Base-by-base conservation (phyloP, 2,113 vertebrate genomes). In the Panthera tigris region DNA sequence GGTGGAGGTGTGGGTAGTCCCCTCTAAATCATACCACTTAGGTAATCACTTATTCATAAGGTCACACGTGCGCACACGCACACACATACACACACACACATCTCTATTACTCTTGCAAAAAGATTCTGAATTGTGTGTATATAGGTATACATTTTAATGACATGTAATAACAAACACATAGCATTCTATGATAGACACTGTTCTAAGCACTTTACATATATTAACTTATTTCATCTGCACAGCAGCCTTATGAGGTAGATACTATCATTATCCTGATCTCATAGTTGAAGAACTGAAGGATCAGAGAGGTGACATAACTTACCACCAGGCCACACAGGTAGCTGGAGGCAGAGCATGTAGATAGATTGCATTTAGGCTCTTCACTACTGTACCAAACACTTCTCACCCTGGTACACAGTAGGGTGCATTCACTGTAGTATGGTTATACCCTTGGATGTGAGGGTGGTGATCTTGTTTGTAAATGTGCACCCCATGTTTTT, bases 1-100 rank as follows among this genome's bases (percentile, higher is more conserved):
- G 63, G 63, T 92, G 45, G 93, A 96, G 79, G 89, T 96, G 71
- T 97, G 79, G 55, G 79, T 79, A 96, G 83, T 95, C n/a, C 74
- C 52, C 68, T 94, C 86, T 94, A 97, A 97, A 96, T 97, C 94
- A 97, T 78, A 86, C 66, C 82, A 83, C 68, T 93, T 97, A 84
- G 33, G 68, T 89, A 95, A 97, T 95, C 93, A 93, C 78, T 97
- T 91, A 96, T 95, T 95, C 55, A 89, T 98, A 93, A 97, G 73
- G 39, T 95, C 74, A 61, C 89, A 69, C 48, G 13, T n/a, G 36
- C 33, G 5, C 2, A 33, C 1, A 3, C 8, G 7, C 4, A 19
- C 6, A 8, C 21, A 3, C 14, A 36, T 19, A 48, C 4, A 11
- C 48, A 81, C 21, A n/a, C 41, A n/a, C 41, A 39, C 36, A 50